Conservation (phyloP, 1,140 invertebrate genomes). For the Megalonaias nervosa region DNA sequence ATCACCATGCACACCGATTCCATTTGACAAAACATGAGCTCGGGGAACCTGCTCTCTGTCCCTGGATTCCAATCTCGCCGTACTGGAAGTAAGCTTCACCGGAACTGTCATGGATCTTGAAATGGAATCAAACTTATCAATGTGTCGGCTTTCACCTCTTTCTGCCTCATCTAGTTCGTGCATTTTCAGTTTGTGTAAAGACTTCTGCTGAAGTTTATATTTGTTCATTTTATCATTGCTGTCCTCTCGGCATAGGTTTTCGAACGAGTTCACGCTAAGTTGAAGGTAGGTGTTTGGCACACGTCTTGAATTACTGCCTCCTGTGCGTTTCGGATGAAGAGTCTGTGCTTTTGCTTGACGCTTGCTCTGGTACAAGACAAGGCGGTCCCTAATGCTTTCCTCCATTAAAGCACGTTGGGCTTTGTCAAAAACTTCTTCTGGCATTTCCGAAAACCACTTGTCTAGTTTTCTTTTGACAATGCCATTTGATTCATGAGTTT, state of each 20-base stretch:
- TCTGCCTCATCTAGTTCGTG: constrained; percentile 7
- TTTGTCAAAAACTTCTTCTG: constrained; percentile 31
- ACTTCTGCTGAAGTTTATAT: constrained; percentile 30
- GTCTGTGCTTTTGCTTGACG: constrained; percentile 17
- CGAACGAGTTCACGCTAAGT: constrained; percentile 32
- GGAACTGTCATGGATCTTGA: too few species aligned
- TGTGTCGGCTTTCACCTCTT: background rate
- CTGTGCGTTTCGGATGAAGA: constrained; percentile 13
- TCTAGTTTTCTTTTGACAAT: constrained; percentile 9
- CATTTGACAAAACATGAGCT: constrained; percentile 2
- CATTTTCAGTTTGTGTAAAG: constrained; percentile 32
- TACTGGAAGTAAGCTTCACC: too few species aligned
- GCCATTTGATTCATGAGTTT: too few species aligned
- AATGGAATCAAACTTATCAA: constrained; percentile 8
- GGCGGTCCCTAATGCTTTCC: constrained; percentile 25
- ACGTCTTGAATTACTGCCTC: constrained; percentile 8
- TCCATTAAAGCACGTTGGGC: constrained; percentile 32
- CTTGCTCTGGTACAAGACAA: constrained; percentile 13
- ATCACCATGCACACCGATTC: background rate
- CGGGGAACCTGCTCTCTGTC: background rate
- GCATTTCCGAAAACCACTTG: constrained; percentile 37
- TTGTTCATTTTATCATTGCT: constrained; percentile 21
- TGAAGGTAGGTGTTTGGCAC: constrained; percentile 34
- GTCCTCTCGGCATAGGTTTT: constrained; percentile 20
- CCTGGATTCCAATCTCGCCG: background rate